These are phyloP conservation scores for Forbesichthys papilliferus DNA, from an alignment of 2,113 vertebrate genomes.

Conservation along the genomic window DNA sequence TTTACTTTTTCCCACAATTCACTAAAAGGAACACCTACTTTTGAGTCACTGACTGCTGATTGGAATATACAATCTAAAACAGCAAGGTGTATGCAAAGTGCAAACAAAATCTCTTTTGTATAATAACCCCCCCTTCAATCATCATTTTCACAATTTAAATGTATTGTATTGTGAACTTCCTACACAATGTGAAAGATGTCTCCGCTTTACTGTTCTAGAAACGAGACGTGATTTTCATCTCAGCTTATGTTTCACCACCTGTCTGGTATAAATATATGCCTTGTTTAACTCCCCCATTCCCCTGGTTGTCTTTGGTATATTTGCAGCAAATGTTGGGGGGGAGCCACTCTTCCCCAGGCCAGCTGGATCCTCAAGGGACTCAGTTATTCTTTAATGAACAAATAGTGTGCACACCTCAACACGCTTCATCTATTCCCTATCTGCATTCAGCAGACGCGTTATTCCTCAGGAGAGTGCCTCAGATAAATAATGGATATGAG, in stretches of 20 bases:
- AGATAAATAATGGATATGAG: constrained; percentile 44
- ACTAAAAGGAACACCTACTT: too few relatives aligned
- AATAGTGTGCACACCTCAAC: background rate
- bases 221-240: constrained; percentile 31
- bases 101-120: too few relatives aligned
- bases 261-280: constrained; percentile 34
- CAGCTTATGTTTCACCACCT: constrained; percentile 18
- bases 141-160: background rate
- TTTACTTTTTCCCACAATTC: too few relatives aligned
- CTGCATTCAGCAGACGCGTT: background rate
- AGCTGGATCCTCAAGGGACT: constrained; percentile 32
- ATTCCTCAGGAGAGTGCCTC: constrained; percentile 7
- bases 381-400: constrained; percentile 49
- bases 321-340: constrained; percentile 49
- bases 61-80: too few relatives aligned
- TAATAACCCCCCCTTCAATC: too few relatives aligned
- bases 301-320: constrained; percentile 29
- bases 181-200: background rate
- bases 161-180: background rate
- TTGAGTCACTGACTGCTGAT: too few relatives aligned
- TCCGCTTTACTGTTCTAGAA: constrained; percentile 7
- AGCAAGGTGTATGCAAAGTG: too few relatives aligned
- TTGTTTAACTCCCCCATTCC: constrained; percentile 27
- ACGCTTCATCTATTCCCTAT: background rate
- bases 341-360: constrained; percentile 37